These are phyloP conservation scores for Trichogramma pretiosum DNA, from an alignment of 1,140 invertebrate species.

Conservation along the genomic window DNA sequence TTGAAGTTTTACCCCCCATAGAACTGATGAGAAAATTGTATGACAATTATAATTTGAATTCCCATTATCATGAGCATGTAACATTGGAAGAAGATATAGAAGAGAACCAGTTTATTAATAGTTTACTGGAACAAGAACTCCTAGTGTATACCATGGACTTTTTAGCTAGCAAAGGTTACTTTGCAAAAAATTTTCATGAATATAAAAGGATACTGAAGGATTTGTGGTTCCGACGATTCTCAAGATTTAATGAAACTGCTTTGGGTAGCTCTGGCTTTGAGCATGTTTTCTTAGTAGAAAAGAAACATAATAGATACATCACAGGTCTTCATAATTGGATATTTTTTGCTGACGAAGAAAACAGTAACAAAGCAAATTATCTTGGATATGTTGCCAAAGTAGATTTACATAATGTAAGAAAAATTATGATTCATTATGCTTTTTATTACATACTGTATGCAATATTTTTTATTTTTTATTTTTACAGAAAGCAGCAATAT, in stretches of 20 bases:
- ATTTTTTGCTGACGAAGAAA: constrained; percentile 40
- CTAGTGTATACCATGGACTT: constrained; percentile 48
- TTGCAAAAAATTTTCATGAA: constrained; percentile 15
- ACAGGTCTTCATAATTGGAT: constrained; percentile 52
- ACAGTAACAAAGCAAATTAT: constrained; percentile 41
- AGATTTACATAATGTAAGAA: constrained; percentile 31
- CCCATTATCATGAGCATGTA: constrained; percentile 38
- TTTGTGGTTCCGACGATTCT: constrained; percentile 69
- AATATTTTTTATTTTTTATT: constrained; percentile 3
- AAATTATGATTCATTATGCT: neutral
- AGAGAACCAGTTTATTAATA: constrained; percentile 46
- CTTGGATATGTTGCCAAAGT: constrained; percentile 34
- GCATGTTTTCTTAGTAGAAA: constrained; percentile 49
- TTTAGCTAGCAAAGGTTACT: constrained; percentile 40
- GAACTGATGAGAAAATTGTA: constrained; percentile 27
- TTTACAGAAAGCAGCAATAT: constrained; percentile 22
- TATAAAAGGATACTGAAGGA: constrained; percentile 62
- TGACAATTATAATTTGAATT: constrained; percentile 36
- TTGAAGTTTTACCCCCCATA: constrained; percentile 20
- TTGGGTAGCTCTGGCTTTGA: constrained; percentile 43
- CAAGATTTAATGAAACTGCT: constrained; percentile 47
- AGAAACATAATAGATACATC: constrained; percentile 34
- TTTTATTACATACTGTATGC: neutral
- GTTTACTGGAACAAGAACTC: constrained; percentile 44
- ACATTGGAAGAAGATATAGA: constrained; percentile 44